Evolutionary conservation across 1,140 invertebrate genomes (phyloP), one percentile per base, ranked within the genome.

Genomic region (Gonioctena quinquepunctata): DNA sequence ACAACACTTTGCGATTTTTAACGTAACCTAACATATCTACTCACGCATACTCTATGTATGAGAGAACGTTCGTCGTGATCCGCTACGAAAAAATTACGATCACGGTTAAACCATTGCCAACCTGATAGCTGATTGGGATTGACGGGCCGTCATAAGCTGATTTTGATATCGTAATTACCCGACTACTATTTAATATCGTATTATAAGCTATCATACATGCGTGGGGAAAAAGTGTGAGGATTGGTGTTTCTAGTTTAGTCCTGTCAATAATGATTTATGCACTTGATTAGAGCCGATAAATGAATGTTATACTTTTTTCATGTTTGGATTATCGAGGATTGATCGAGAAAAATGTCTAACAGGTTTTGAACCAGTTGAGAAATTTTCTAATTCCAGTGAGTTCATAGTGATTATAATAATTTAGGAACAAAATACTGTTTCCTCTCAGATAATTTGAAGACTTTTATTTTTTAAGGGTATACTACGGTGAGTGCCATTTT

Each of bases 101-200:
- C 69, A 71, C 69, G 69, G 65, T 50, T 72, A 42, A 50, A 63
- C 66, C 66, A 64, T 62, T 62, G 66, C 66, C 33, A 68, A 66
- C 48, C 56, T 68, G 70, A 66, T 60, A 61, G 56, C 62, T 73
- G 68, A 73, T 73, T 67, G 59, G 68, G 62, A 67, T 64, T 73
- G 71, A 73, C 71, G 62, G 68, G 52, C 64, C 59, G 64, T 73
- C 71, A 73, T 70, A 73, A 73, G 68, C 56, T 65, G 64, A 56
- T 54, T 73, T 70, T 70, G 71, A 73, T 70, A 73, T 73, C 66
- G 63, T 73, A 73, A 73, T 73, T 73, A 73, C 59, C 57, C 59
- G 71, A 70, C 71, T 73, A 70, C 71, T 33, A 57, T 64, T 68
- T 73, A 66, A 69, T 62, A 66, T 28, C 16, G 28, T 62, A 48